Evolutionary conservation across 2,113 vertebrate genomes (phyloP).

Genomic region (Hyaena hyaena): DNA sequence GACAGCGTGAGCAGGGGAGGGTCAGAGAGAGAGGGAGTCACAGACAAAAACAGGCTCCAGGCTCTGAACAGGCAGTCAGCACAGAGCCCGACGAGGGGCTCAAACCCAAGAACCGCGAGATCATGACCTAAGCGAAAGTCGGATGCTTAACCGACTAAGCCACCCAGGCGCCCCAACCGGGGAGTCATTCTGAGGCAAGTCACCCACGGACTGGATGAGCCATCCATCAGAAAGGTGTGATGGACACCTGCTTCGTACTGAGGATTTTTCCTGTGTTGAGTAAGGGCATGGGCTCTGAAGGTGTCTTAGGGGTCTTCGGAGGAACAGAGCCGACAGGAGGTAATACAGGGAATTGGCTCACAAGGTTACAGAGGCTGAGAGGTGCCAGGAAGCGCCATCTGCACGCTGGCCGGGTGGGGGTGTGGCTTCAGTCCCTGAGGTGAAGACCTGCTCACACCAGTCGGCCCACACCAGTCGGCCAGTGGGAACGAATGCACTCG

Average conservation of each 20-base stretch:
- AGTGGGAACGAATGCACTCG: rapidly evolving
- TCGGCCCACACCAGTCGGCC: rapidly evolving
- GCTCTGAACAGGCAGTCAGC: too few species aligned
- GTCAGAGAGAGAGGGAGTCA: too few species aligned
- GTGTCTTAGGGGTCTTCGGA: not conserved
- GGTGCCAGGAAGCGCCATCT: rapidly evolving
- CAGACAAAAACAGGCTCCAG: too few species aligned
- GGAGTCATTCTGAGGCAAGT: rapidly evolving
- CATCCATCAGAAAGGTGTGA: rapidly evolving
- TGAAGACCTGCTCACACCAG: rapidly evolving
- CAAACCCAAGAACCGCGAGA: too few species aligned
- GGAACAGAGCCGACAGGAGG: not conserved
- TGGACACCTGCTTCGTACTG: rapidly evolving
- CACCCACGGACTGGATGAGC: rapidly evolving
- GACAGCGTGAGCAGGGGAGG: too few species aligned
- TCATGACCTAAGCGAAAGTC: too few species aligned
- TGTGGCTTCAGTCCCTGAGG: rapidly evolving
- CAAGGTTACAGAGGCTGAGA: rapidly evolving
- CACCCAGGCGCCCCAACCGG: too few species aligned
- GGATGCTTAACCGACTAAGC: too few species aligned
- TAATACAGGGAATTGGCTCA: rapidly evolving
- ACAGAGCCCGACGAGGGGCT: too few species aligned
- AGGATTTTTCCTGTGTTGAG: rapidly evolving
- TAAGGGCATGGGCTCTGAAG: rapidly evolving
- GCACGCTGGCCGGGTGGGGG: rapidly evolving